Conservation (phyloP, 2,797 vertebrate genomes). For the Rhabdophis nuchalis region DNA sequence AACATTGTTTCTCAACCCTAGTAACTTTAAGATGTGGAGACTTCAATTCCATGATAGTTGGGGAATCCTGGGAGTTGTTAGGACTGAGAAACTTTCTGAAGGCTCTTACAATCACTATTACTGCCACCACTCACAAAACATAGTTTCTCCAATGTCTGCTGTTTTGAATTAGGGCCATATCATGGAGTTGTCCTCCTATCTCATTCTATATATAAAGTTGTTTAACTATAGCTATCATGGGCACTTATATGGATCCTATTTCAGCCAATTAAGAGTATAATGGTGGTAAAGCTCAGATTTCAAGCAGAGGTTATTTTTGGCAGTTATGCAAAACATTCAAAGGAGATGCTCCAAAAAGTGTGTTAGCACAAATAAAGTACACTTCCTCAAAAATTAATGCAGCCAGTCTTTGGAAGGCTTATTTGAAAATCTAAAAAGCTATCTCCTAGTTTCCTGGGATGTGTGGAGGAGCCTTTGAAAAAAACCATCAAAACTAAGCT, state of each 20-base stretch:
- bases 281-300: neutral
- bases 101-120: neutral
- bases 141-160: neutral
- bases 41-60: neutral
- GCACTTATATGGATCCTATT: neutral
- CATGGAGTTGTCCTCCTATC: neutral
- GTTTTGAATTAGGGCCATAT: neutral
- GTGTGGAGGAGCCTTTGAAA: neutral
- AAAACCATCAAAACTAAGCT: neutral
- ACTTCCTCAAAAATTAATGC: neutral
- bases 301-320: neutral
- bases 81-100: neutral
- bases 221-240: neutral
- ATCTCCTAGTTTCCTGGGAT: neutral
- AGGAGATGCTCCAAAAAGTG: neutral
- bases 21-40: neutral
- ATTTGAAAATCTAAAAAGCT: neutral
- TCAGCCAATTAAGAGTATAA: neutral
- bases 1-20: neutral
- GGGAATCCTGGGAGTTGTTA: neutral
- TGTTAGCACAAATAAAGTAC: neutral
- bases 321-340: neutral
- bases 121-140: neutral
- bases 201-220: neutral
- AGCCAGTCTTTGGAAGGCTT: neutral